These are phyloP conservation scores for Rhagoletis zephyria DNA, from an alignment of 1,140 invertebrate species.

Conservation along the genomic window DNA sequence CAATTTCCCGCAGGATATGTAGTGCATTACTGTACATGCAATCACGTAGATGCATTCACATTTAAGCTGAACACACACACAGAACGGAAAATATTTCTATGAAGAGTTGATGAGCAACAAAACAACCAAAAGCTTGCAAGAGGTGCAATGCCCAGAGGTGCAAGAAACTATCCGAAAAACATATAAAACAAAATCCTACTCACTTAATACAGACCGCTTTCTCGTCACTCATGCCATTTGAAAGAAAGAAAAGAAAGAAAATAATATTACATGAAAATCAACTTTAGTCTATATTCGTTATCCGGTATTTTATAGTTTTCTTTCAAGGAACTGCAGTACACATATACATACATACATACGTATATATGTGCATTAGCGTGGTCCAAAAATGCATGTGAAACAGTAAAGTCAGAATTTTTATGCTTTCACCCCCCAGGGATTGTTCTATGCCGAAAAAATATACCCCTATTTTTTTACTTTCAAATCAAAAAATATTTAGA, in stretches of 20 bases:
- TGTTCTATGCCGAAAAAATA: too few relatives aligned
- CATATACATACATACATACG: not conserved
- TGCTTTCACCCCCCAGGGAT: too few relatives aligned
- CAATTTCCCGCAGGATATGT: conserved; percentile 20
- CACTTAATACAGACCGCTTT: not conserved
- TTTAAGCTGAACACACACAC: not conserved
- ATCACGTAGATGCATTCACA: not conserved
- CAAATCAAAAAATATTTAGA: too few relatives aligned
- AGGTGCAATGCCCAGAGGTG: conserved; percentile 18
- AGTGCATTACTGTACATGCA: not conserved
- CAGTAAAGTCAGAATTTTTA: too few relatives aligned
- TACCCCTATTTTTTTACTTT: too few relatives aligned
- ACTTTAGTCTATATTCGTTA: conserved; percentile 21
- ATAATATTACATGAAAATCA: conserved; percentile 2
- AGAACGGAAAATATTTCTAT: not conserved
- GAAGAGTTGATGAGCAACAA: not conserved
- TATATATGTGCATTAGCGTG: too few relatives aligned
- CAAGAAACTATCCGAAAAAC: not conserved
- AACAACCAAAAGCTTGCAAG: not conserved
- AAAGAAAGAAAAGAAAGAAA: not conserved
- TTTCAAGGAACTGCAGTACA: not conserved
- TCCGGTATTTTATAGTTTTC: not conserved
- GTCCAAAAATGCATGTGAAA: too few relatives aligned
- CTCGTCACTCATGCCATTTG: not conserved
- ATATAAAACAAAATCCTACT: conserved; percentile 24